A percentile compares a stretch with the other conserved stretches of the same genome.
Conservation (phyloP, 2,888 invertebrate genomes). For the Chloroclystis v-ata region DNA sequence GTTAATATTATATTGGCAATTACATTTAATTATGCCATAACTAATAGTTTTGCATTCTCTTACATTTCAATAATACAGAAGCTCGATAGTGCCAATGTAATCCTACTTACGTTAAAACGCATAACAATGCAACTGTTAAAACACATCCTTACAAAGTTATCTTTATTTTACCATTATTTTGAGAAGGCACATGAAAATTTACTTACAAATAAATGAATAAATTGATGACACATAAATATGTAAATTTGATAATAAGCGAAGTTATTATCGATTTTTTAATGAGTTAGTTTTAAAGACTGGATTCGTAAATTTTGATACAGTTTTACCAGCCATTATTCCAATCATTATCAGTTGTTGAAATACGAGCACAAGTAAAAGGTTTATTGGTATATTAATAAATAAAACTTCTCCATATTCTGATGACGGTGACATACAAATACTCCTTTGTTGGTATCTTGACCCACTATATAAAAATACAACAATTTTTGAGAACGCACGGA, state of each 20-base stretch:
- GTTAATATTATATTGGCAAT: too few species aligned
- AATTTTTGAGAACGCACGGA: slow-evolving; percentile 51
- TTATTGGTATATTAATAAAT: too few species aligned
- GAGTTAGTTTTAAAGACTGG: neutral
- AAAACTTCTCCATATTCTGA: too few species aligned
- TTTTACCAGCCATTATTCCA: slow-evolving; percentile 40
- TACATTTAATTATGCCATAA: too few species aligned
- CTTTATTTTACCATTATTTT: slow-evolving; percentile 55
- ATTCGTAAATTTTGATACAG: slow-evolving; percentile 11
- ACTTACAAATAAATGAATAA: slow-evolving; percentile 68
- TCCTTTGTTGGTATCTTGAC: slow-evolving; percentile 40
- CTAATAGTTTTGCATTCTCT: slow-evolving; percentile 21
- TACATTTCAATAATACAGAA: slow-evolving; percentile 23
- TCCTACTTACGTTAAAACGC: slow-evolving; percentile 58
- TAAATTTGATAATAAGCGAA: slow-evolving; percentile 33
- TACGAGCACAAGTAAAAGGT: slow-evolving; percentile 42
- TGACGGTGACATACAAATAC: neutral
- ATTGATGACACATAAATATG: slow-evolving; percentile 37
- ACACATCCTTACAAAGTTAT: slow-evolving; percentile 56
- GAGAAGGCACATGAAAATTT: slow-evolving; percentile 77
- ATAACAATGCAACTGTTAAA: slow-evolving; percentile 64
- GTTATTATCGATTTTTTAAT: slow-evolving; percentile 10
- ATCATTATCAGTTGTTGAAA: slow-evolving; percentile 38
- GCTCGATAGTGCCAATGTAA: slow-evolving; percentile 55
- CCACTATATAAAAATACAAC: slow-evolving; percentile 74